Base-by-base conservation (phyloP, 2,797 vertebrate genomes). In the Enteromius fasciolatus region DNA sequence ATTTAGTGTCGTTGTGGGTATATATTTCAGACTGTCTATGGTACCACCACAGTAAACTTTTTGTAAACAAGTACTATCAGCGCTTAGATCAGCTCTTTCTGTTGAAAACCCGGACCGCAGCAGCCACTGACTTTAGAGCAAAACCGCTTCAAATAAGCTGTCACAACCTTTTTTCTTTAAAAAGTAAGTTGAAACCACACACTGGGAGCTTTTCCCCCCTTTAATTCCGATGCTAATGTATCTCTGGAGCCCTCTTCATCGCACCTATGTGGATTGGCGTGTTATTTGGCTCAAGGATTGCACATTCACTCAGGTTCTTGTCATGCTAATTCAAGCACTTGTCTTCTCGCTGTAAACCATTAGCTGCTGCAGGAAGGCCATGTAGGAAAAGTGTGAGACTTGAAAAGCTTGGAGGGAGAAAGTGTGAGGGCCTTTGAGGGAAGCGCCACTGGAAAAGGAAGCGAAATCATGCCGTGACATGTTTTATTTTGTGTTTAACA, bases 281-380 rank as follows among this genome's bases (percentile, higher is more conserved):
- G 83, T 80, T 76, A 80, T 79, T 75, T 70, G 81, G 74, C 31
- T 50, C 20, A 17, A 78, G 80, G 59, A 41, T 81, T 81, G 67
- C 50, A 59, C 44, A 82, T 82, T 59, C 33, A 73, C 66, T 54
- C 59, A 0, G 48, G 54, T 75, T 85, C 79, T 88, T 88, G 73
- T 87, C 75, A 88, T 88, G 87, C 77, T 86, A 87, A 88, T 88
- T 48, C 28, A 17, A 74, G 28, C 72, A 77, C 83, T 85, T 85
- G 84, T 84, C 82, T 85, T 59, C 78, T 85, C 8, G 9, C 72
- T 85, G 85, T 87, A 84, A 88, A 84, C 79, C 80, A 85, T 84
- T 84, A 88, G 61, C 68, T 76, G 18, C 9, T 50, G 80, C 76
- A 78, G 82, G 79, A 70, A 78, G 74, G 50, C 25, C 46, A 61